Base-by-base conservation (phyloP, 1,140 invertebrate species). In the Maconellicoccus hirsutus region DNA sequence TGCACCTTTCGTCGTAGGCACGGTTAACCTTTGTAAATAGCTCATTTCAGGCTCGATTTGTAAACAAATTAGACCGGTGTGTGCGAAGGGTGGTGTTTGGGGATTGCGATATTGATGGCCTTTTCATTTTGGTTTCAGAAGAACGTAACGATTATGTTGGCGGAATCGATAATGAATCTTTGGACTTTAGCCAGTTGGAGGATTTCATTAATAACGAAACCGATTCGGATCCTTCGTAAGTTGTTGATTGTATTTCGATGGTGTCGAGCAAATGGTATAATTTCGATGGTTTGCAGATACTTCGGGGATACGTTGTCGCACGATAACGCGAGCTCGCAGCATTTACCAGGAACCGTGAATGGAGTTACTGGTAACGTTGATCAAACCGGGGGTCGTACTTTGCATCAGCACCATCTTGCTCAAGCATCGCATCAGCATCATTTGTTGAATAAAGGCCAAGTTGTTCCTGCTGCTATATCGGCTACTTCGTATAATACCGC, bases 171-270 rank as follows among this genome's bases (percentile, higher is more conserved):
- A 90, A 90, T 81, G 89, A 90, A 75, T 86, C 86, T 4, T 78
- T 90, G 73, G 89, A 90, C 78, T 90, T 91, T 79, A 88, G 86
- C 72, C 87, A 89, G 77, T 76, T 90, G 77, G 88, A 91, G 77
- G 87, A 89, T 76, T 90, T 90, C 77, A 90, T 91, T 75, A 89
- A 87, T 76, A 86, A 84, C 75, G 86, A 87, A 42, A 85, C 82
- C 39, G 86, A 81, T 71, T 77, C 76, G 61, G 77, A 77, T 71
- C 77, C 76, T 66, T 78, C 77, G 79, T 80, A 75, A 77, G 78
- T 76, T 12, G 6, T 38, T 6, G 6, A 38, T 7, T 38, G 6
- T 14, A 38, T 6, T 38, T 6, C 6, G 33, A 38, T 38, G 33
- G 6, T 38, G 33, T 7, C 6, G 14, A 7, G 33, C 33, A 14